phyloP scores from a whole-genome alignment of 2,113 vertebrate species.

The Nannospalax galili region DNA sequence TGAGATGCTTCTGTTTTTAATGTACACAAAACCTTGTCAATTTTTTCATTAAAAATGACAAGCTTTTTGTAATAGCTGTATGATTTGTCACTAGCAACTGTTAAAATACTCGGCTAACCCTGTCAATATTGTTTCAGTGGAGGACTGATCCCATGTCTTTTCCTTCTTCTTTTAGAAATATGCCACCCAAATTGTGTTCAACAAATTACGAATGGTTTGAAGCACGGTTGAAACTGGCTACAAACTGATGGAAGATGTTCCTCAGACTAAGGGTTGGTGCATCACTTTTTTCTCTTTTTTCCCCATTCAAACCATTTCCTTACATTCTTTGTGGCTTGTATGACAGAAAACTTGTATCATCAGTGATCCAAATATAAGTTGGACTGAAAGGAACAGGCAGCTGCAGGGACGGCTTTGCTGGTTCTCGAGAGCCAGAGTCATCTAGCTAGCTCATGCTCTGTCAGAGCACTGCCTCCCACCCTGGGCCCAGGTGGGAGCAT shows the following conservation, averaged over 20 bases:
- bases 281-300: neutral
- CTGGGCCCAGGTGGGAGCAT: neutral
- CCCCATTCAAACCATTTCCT: neutral
- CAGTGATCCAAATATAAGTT: neutral
- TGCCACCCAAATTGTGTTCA: neutral
- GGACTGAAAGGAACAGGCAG: neutral
- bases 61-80: neutral
- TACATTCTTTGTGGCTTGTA: neutral
- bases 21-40: neutral
- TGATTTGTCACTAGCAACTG: neutral
- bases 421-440: too few species aligned
- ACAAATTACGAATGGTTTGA: neutral
- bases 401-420: rapidly evolving
- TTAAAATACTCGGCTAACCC: neutral
- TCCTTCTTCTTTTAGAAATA: neutral
- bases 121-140: neutral
- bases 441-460: neutral
- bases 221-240: neutral
- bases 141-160: neutral
- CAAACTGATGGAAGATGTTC: neutral
- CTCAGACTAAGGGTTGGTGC: neutral
- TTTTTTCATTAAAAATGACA: neutral
- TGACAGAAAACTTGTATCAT: neutral
- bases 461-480: neutral
- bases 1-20: neutral